Base-by-base conservation (phyloP, 1,140 invertebrate genomes). In the Drusus annulatus region DNA sequence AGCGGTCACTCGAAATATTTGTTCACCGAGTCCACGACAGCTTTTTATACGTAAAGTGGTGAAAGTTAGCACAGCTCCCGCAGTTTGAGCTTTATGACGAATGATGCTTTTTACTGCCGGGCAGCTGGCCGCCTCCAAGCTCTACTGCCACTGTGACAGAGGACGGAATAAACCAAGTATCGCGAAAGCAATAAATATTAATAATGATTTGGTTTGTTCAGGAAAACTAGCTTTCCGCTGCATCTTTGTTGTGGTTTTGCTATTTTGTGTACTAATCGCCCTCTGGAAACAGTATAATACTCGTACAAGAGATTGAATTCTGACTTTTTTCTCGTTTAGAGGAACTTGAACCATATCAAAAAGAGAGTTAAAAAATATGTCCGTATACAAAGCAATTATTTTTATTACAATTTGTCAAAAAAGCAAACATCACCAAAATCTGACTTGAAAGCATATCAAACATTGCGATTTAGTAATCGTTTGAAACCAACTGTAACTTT, bases 81-180 rank as follows among this genome's bases (percentile, higher is more conserved):
- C 77, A 25, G 68, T n/a, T 31, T 17, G 51, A 21, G 77, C 77
- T 73, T 50, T 79, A 79, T 79, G 78, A 79, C 56, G 69, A 51
- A 79, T 79, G 54, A 36, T 15, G 69, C 69, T 79, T 79, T 79
- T 79, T 79, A 62, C 56, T 60, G 23, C 31, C n/a, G 52, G 71
- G 19, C 71, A 75, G 60, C 71, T 58, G 71, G 15, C 54, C 23
- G 54, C 71, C 36, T 45, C 8, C 13, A 45, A 45, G 36, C 36
- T 56, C n/a, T 17, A 23, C 8, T 23, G 15, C 54, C 10, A 45
- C 36, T 75, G 23, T 51, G 68, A 52, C 68, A n/a, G 36, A 45
- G 10, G 36, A 65, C 21, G 62, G 23, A 25, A 15, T 65, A 25
- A 36, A n/a, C 21, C 25, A 8, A 71, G 21, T 58, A 58, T 58